Evolutionary conservation across 2,113 vertebrate species (phyloP), one percentile per base, ranked within the genome.

Genomic region (Stegostoma tigrinum): DNA sequence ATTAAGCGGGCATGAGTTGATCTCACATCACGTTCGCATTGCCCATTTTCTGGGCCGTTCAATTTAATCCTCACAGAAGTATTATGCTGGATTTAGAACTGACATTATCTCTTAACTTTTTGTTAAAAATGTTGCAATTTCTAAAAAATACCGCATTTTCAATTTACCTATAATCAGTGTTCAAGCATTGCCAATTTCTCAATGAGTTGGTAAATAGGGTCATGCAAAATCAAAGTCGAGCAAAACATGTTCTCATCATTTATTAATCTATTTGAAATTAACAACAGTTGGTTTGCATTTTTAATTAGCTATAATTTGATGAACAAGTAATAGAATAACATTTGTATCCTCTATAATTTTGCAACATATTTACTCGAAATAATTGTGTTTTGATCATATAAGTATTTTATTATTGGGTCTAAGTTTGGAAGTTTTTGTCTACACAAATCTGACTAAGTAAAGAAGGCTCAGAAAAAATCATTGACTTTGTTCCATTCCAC

Each of bases 231-330:
- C 87, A 91, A 91, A 64, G 87, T n/a, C 61, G 66, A 93, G 66
- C 38, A n/a, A 66, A 93, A 67, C 55, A 67, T 66, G 61, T 64
- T 42, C 89, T 93, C 89, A 66, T 93, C 67, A 93, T 93, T 93
- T 67, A 93, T 93, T 93, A 93, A 93, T 93, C 61, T 93, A 38
- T 67, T 93, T 93, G 61, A 93, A 93, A 93, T 93, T 66, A 67
- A 67, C 38, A 93, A 93, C 61, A 93, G 89, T 93, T 93, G 89
- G 34, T 61, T 61, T 93, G 23, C 34, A 66, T 93, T 61, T 38
- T n/a, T 93, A 67, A 93, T 67, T 93, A 93, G 89, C 34, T 93
- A 64, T 93, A 38, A 93, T 61, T 93, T 91, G 34, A n/a, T 66
- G 89, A 93, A 93, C 61, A 42, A 64, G 61, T 93, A 64, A 66